Conservation (phyloP, 2,113 vertebrate genomes). For the Mus musculus region GRCm39 chr15:22054001-22054500, state of each 20-base stretch:
- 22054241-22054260: neutral
- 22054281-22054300: neutral
- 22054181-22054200: neutral
- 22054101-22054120: neutral
- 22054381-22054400: neutral
- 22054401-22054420: neutral
- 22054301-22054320: no score
- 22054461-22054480: neutral
- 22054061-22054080: neutral
- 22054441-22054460: neutral
- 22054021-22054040: neutral
- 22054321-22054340: no score
- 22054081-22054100: accelerated
- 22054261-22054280: neutral
- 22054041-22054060: neutral
- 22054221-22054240: neutral
- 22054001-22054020: neutral
- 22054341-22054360: neutral
- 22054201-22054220: neutral
- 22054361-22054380: neutral
- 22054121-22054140: neutral
- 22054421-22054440: neutral
- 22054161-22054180: neutral
- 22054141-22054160: neutral
- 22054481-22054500: neutral